Evolutionary conservation across 1,140 invertebrate genomes (phyloP).

Genomic region (Apis laboriosa): DNA sequence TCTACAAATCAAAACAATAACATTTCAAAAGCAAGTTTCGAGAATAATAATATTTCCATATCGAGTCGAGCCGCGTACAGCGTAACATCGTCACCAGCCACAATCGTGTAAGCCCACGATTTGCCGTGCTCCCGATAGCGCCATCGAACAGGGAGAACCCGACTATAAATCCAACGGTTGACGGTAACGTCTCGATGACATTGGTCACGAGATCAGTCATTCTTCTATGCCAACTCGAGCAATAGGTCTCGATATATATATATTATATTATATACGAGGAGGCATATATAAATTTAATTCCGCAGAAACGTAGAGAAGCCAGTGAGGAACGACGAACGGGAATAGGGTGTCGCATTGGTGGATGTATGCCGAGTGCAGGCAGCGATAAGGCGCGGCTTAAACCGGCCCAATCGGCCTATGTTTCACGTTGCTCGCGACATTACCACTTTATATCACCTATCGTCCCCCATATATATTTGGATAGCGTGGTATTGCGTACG

Average conservation of each 20-base stretch:
- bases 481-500: conserved; percentile 9
- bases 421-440: conserved; percentile 68
- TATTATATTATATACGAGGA: too few relatives aligned
- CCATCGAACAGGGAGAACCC: conserved; percentile 44
- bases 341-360: conserved; percentile 20
- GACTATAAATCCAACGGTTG: conserved; percentile 24
- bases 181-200: conserved; percentile 50
- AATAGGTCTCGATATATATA: background rate
- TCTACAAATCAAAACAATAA: background rate
- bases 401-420: conserved; percentile 67
- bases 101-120: conserved; percentile 29
- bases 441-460: conserved; percentile 69
- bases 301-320: background rate
- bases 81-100: conserved; percentile 1
- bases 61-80: background rate
- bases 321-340: background rate
- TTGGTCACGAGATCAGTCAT: conserved; percentile 1
- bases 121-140: conserved; percentile 46
- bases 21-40: background rate
- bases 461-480: conserved; percentile 65
- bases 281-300: background rate
- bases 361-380: conserved; percentile 52
- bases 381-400: conserved; percentile 67
- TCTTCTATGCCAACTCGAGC: background rate
- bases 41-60: too few relatives aligned